A percentile compares a stretch with the other conserved stretches of the same genome.
phyloP scores from a whole-genome alignment of 2,888 invertebrate species.

The Agonum fuliginosum region DNA sequence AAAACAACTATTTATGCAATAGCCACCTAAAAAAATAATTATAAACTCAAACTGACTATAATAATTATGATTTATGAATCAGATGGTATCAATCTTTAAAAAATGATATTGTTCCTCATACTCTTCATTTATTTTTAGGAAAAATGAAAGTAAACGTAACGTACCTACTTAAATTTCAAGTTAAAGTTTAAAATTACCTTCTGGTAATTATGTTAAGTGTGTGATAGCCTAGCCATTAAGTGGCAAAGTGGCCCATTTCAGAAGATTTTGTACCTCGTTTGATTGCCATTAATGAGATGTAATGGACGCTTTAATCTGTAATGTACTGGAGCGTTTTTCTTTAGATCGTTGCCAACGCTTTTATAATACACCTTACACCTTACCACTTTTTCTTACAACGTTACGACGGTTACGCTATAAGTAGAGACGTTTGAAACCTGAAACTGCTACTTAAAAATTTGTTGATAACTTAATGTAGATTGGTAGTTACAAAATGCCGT shows the following conservation, averaged over 20 bases:
- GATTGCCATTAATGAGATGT: slow-evolving; percentile 15
- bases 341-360: neutral
- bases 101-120: too few relatives aligned
- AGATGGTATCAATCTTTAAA: too few relatives aligned
- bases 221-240: slow-evolving; percentile 2
- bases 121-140: too few relatives aligned
- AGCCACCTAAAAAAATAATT: too few relatives aligned
- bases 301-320: slow-evolving; percentile 17
- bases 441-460: slow-evolving; percentile 21
- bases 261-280: neutral
- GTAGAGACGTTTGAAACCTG: neutral
- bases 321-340: slow-evolving; percentile 1
- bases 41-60: too few relatives aligned
- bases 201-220: slow-evolving; percentile 8
- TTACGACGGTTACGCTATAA: slow-evolving; percentile 1
- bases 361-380: too few relatives aligned
- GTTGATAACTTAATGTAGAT: slow-evolving; percentile 28
- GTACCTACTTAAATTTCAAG: too few relatives aligned
- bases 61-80: too few relatives aligned
- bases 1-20: too few relatives aligned
- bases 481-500: neutral
- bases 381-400: neutral
- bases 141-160: too few relatives aligned
- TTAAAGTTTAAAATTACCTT: too few relatives aligned
- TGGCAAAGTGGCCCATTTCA: neutral